Conservation (phyloP, 2,113 vertebrate genomes). For the Apteryx mantelli region DNA sequence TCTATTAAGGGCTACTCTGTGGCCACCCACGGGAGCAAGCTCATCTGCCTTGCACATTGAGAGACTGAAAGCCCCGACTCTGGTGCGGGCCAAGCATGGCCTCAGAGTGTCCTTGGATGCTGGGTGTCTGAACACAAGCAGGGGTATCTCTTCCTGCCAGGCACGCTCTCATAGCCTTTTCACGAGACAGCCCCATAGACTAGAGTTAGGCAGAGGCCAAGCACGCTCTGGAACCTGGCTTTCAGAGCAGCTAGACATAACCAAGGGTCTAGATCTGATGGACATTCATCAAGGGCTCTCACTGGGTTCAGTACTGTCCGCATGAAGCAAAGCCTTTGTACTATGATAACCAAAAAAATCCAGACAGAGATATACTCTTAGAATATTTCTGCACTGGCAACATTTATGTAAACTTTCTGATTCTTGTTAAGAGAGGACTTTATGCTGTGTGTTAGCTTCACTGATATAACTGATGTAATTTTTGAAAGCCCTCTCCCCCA, state of each 20-base stretch:
- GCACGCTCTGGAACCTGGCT: background rate
- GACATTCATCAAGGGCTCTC: background rate
- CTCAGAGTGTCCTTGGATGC: background rate
- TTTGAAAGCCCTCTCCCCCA: background rate
- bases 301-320: background rate
- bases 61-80: background rate
- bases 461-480: background rate
- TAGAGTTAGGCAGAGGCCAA: background rate
- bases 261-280: background rate
- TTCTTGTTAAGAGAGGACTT: background rate
- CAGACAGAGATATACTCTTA: accelerated
- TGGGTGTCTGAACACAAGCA: background rate
- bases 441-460: background rate
- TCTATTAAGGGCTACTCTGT: background rate
- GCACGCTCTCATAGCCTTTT: background rate
- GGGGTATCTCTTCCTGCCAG: background rate
- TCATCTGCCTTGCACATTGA: background rate
- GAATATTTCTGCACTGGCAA: background rate
- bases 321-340: background rate
- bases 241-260: background rate
- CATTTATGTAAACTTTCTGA: background rate
- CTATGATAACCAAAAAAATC: background rate
- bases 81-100: background rate
- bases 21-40: background rate
- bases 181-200: background rate